Evolutionary conservation across 1,140 invertebrate species (phyloP).

Genomic region (Centruroides vittatus): DNA sequence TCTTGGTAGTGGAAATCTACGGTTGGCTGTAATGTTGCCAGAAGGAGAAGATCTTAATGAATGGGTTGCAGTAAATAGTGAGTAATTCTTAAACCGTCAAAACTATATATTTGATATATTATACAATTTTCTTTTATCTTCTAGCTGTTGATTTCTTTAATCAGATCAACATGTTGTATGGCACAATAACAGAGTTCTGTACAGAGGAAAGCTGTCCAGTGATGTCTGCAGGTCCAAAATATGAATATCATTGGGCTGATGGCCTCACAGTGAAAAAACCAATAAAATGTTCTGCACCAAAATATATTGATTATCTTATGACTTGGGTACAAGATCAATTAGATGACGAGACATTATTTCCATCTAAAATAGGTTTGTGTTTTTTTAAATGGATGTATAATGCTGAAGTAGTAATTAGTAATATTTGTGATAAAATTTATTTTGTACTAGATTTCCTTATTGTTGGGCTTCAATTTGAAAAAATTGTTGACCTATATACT

Average conservation of each 20-base stretch:
- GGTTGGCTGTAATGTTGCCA: constrained; percentile 89
- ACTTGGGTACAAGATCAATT: constrained; percentile 99
- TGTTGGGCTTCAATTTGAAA: too few species aligned
- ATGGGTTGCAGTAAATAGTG: constrained; percentile 55
- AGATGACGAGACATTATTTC: constrained; percentile 96
- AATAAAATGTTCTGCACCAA: constrained; percentile 97
- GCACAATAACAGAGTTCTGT: constrained; percentile 98
- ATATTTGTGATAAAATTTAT: too few species aligned
- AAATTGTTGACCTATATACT: too few species aligned
- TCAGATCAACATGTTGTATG: constrained; percentile 99
- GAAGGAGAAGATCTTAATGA: constrained; percentile 99
- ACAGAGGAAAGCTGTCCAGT: constrained; percentile 94
- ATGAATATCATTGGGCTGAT: constrained; percentile 99
- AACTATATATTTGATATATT: neutral
- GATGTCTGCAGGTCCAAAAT: constrained; percentile 91
- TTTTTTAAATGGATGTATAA: neutral
- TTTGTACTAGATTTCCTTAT: too few species aligned
- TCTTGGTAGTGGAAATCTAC: constrained; percentile 89
- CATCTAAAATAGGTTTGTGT: constrained; percentile 86
- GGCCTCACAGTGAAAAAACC: constrained; percentile 96
- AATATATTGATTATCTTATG: constrained; percentile 99
- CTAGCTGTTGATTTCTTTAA: constrained; percentile 98
- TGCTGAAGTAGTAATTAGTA: too few species aligned
- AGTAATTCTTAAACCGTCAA: constrained; percentile 1
- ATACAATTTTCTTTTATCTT: constrained; percentile 22